A percentile compares a stretch with the other conserved stretches of the same genome.
These are phyloP conservation scores for Fundulus diaphanus DNA, from an alignment of 2,797 vertebrate genomes.

Conservation along the genomic window DNA sequence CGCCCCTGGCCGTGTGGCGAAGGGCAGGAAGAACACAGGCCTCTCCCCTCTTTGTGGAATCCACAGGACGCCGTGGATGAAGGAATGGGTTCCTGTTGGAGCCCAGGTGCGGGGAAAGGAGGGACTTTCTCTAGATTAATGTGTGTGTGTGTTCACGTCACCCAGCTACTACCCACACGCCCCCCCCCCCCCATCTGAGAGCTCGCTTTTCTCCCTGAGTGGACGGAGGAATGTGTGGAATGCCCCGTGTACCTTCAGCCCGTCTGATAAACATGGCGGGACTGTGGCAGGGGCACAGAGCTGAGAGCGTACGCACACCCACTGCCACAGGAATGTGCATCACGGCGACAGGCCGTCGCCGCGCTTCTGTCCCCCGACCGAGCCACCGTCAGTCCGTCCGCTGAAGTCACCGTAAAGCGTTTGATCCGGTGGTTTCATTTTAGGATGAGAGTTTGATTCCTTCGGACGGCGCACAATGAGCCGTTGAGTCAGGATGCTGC, in stretches of 20 bases:
- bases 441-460: constrained; percentile 58
- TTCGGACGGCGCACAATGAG: constrained; percentile 55
- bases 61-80: constrained; percentile 64
- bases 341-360: constrained; percentile 40
- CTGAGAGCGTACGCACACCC: constrained; percentile 68
- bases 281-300: constrained; percentile 47
- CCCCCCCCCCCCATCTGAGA: constrained; percentile 30
- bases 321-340: constrained; percentile 68
- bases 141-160: constrained; percentile 5
- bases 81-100: constrained; percentile 48
- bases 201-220: constrained; percentile 47
- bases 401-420: constrained; percentile 47
- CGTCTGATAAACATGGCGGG: constrained; percentile 75
- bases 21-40: constrained; percentile 61
- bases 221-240: constrained; percentile 76
- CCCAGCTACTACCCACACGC: constrained; percentile 27
- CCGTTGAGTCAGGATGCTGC: constrained; percentile 62
- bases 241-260: constrained; percentile 69
- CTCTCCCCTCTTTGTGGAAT: constrained; percentile 71
- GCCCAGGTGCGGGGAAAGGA: constrained; percentile 12
- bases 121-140: constrained; percentile 21
- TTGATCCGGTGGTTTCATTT: constrained; percentile 27
- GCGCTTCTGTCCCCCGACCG: constrained; percentile 34
- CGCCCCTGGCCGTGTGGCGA: constrained; percentile 42
- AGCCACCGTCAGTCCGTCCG: constrained; percentile 27